Evolutionary conservation across 2,797 vertebrate genomes (phyloP).

Genomic region (Molossus molossus): DNA sequence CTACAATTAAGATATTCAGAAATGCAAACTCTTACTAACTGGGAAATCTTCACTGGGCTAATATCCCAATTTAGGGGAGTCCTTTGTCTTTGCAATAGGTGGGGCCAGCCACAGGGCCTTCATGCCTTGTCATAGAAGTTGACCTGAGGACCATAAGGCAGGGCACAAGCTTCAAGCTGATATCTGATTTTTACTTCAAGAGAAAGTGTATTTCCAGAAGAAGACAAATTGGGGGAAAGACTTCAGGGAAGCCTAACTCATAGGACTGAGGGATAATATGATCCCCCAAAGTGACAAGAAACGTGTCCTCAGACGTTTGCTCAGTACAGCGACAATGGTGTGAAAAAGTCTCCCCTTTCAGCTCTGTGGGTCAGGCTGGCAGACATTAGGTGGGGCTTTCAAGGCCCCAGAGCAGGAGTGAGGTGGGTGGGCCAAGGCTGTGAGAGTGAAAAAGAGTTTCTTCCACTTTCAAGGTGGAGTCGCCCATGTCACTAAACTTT

Average conservation of each 20-base stretch:
- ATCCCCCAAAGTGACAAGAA: background rate
- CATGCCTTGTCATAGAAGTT: background rate
- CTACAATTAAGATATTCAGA: background rate
- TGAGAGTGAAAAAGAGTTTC: background rate
- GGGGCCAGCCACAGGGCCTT: background rate
- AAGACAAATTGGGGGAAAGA: background rate
- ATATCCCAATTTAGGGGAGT: background rate
- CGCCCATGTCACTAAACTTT: background rate
- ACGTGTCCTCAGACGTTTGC: background rate
- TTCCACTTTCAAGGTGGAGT: background rate
- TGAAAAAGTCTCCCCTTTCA: background rate
- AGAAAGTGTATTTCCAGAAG: background rate
- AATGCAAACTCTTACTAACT: background rate
- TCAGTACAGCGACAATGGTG: rapidly evolving
- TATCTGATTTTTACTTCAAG: background rate
- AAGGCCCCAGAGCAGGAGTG: background rate
- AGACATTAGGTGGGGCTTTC: background rate
- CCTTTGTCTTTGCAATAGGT: background rate
- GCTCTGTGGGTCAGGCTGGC: background rate
- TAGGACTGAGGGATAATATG: background rate
- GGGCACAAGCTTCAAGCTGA: background rate
- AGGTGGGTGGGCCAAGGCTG: background rate
- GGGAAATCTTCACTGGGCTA: background rate
- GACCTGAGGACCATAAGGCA: background rate
- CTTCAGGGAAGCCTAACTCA: background rate